Evolutionary conservation across 2,113 vertebrate genomes (phyloP).

Genomic region (Zosterops borbonicus): DNA sequence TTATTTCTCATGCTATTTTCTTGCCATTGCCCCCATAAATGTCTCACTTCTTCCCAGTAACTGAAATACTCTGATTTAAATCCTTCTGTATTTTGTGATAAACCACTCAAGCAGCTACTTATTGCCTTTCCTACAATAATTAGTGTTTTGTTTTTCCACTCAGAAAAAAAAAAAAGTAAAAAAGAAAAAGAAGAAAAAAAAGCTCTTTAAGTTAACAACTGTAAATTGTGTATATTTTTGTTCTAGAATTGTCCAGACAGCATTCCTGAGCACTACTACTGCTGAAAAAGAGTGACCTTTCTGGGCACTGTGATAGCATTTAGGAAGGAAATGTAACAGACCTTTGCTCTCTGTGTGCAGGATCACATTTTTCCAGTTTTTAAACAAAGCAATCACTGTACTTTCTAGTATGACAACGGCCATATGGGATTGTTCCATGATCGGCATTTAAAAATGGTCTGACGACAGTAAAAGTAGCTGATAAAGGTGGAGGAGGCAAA

Average conservation of each 20-base stretch:
- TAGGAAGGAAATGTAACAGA: neutral
- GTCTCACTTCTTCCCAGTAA: neutral
- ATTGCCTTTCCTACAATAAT: neutral
- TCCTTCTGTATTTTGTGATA: neutral
- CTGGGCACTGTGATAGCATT: neutral
- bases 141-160: neutral
- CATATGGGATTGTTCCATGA: neutral
- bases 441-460: neutral
- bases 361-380: neutral
- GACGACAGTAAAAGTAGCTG: neutral
- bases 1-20: neutral
- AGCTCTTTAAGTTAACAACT: neutral
- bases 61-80: neutral
- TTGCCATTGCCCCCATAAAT: neutral
- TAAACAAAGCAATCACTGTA: neutral
- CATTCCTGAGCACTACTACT: neutral
- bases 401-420: neutral
- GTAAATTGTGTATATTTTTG: neutral
- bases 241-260: neutral
- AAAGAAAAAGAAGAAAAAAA: no score
- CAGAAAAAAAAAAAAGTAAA: neutral
- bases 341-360: neutral
- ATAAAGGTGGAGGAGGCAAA: neutral
- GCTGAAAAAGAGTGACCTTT: neutral
- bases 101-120: neutral